Evolutionary conservation across 2,797 vertebrate species (phyloP), one percentile per base, ranked within the genome.

Genomic region (Catostomus latipinnis): DNA sequence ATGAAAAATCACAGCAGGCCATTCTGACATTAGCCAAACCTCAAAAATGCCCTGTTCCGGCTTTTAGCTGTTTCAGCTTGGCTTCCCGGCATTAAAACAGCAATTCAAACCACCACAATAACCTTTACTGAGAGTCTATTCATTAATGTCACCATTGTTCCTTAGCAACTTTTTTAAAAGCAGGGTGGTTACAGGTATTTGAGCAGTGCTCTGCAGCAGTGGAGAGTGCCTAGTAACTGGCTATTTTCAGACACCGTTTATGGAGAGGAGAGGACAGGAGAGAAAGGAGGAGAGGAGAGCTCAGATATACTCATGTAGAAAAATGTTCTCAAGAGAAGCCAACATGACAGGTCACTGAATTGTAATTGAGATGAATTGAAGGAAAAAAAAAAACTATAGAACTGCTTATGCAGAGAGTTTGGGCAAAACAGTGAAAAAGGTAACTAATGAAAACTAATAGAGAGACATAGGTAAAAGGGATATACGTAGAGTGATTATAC

Each of bases 181-280:
- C 81, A 34, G 71, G 57, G 71, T 53, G 73, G 73, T 73, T 70
- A 58, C 71, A 46, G 71, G 22, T 48, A 82, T 76, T 74, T 73
- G 12, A 83, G 72, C 68, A 71, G 71, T 18, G 14, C 69, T 67
- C 49, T 71, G 34, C 69, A 12, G 54, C 60, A 80, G 61, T 16
- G 58, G 0, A 61, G 84, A 88, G 88, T 63, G 82, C 89, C 82
- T 83, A 88, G 87, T 87, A 87, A 88, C 87, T 76, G 16, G 86
- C 88, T 92, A 90, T 91, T 92, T 92, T 89, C 85, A 91, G 89
- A 82, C 61, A 7, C 70, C 8, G 66, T 62, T 71, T 71, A 72
- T 43, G 84, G 78, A 73, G 81, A 61, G 14, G 22, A 22, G 18
- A 8, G 12, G 79, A 81, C 84, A 85, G 75, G 81, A 83, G 88